Evolutionary conservation across 2,113 vertebrate species (phyloP).

Genomic region (Periophthalmodon schlosseri): DNA sequence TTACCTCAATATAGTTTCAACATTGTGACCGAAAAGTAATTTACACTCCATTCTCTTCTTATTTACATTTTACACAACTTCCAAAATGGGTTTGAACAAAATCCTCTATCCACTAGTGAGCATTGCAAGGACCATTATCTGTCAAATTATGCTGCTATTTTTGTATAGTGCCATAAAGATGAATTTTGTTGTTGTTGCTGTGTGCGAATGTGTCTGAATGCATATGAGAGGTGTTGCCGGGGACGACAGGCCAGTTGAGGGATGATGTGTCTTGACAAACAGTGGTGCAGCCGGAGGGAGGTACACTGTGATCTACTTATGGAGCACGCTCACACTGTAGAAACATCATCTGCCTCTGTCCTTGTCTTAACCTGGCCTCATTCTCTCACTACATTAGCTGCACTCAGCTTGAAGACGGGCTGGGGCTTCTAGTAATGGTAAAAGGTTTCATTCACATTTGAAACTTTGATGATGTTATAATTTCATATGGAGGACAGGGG

Average conservation of each 20-base stretch:
- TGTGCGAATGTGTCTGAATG: background rate
- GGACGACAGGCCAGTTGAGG: slow-evolving; percentile 49
- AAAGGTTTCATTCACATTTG: background rate
- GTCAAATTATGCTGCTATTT: slow-evolving; percentile 12
- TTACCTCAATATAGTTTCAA: background rate
- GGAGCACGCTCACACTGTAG: slow-evolving; percentile 12
- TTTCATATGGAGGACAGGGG: no score
- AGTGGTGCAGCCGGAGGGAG: slow-evolving; percentile 37
- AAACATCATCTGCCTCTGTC: slow-evolving; percentile 35
- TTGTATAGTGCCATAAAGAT: slow-evolving; percentile 13
- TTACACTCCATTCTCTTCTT: background rate
- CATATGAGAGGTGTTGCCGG: slow-evolving; percentile 39
- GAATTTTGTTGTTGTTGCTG: background rate
- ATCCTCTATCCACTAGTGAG: background rate
- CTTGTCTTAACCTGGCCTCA: slow-evolving; percentile 32
- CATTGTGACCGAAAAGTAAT: background rate
- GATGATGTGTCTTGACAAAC: slow-evolving; percentile 62
- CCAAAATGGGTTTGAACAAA: background rate
- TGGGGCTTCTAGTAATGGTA: background rate
- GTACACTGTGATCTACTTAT: slow-evolving; percentile 40
- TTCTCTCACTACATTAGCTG: slow-evolving; percentile 18
- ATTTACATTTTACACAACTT: background rate
- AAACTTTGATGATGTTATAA: no score
- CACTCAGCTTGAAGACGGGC: slow-evolving; percentile 9
- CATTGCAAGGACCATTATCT: background rate